phyloP scores from a whole-genome alignment of 2,113 vertebrate genomes.

The Coreoperca whiteheadi region DNA sequence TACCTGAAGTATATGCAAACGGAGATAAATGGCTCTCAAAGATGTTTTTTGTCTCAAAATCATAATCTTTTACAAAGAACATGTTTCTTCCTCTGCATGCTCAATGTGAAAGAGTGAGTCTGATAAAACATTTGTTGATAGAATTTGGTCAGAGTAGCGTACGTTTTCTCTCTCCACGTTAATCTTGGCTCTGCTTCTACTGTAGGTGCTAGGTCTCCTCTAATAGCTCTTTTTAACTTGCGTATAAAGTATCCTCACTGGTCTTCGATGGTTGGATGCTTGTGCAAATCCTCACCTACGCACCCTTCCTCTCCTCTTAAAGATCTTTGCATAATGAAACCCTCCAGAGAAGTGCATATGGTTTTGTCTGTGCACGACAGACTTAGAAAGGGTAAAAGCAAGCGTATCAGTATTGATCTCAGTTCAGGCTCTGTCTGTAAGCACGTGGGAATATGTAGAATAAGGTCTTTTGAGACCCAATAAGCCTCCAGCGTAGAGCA shows the following conservation, averaged over 20 bases:
- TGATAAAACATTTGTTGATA: slow-evolving; percentile 32
- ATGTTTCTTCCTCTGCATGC: not conserved
- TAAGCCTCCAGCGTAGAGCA: slow-evolving; percentile 9
- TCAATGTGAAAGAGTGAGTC: slow-evolving; percentile 17
- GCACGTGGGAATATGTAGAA: not conserved
- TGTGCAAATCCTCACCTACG: not conserved
- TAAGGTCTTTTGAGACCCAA: slow-evolving; percentile 25
- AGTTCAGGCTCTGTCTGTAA: not conserved
- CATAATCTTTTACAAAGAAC: slow-evolving; percentile 11
- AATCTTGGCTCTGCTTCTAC: not conserved
- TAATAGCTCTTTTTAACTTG: slow-evolving; percentile 4
- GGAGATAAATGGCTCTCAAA: slow-evolving; percentile 1
- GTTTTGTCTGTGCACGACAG: not conserved
- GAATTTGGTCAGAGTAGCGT: not conserved
- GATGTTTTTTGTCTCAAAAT: slow-evolving; percentile 3
- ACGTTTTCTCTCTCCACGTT: not conserved
- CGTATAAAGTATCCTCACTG: not conserved
- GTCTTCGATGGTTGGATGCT: not conserved
- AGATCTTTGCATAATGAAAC: slow-evolving; percentile 6
- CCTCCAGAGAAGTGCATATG: not conserved
- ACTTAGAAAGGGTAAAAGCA: not conserved
- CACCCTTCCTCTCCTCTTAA: not conserved
- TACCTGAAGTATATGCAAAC: not conserved
- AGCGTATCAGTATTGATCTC: not conserved
- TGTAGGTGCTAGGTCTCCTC: not conserved